Evolutionary conservation across 2,888 invertebrate genomes (phyloP).

Genomic region (Prosapia bicincta): DNA sequence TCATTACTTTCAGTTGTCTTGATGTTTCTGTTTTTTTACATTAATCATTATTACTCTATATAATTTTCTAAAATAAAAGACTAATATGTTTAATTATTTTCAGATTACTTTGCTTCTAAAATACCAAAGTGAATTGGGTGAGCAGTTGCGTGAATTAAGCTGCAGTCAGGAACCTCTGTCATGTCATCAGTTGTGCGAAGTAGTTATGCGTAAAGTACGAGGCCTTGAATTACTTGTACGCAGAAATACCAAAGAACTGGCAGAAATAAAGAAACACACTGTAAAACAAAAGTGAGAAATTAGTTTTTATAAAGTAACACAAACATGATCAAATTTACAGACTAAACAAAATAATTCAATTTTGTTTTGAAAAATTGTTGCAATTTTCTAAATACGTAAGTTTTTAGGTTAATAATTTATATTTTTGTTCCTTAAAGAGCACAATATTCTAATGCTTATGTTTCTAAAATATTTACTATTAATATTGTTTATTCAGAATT

Average conservation of each 20-base stretch:
- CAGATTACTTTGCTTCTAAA: constrained; percentile 39
- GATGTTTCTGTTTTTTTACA: too few relatives aligned
- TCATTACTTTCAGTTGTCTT: too few relatives aligned
- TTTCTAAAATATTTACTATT: too few relatives aligned
- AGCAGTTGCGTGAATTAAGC: constrained; percentile 31
- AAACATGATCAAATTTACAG: too few relatives aligned
- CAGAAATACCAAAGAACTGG: constrained; percentile 34
- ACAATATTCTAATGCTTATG: background rate
- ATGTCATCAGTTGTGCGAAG: constrained; percentile 36
- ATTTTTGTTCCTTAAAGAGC: background rate
- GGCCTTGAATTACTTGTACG: constrained; percentile 36
- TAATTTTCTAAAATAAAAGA: too few relatives aligned
- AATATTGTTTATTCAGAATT: too few relatives aligned
- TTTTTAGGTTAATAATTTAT: background rate
- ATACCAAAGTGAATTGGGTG: constrained; percentile 37
- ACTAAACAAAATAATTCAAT: too few relatives aligned
- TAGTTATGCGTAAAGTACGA: constrained; percentile 34
- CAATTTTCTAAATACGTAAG: background rate
- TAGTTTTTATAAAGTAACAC: background rate
- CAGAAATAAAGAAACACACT: constrained; percentile 31
- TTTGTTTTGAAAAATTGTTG: too few relatives aligned
- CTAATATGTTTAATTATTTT: too few relatives aligned
- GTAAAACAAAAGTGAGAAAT: background rate
- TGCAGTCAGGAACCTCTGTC: constrained; percentile 29
- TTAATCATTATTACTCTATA: too few relatives aligned